phyloP scores from a whole-genome alignment of 1,140 invertebrate species.

The Saccostrea cuccullata region DNA sequence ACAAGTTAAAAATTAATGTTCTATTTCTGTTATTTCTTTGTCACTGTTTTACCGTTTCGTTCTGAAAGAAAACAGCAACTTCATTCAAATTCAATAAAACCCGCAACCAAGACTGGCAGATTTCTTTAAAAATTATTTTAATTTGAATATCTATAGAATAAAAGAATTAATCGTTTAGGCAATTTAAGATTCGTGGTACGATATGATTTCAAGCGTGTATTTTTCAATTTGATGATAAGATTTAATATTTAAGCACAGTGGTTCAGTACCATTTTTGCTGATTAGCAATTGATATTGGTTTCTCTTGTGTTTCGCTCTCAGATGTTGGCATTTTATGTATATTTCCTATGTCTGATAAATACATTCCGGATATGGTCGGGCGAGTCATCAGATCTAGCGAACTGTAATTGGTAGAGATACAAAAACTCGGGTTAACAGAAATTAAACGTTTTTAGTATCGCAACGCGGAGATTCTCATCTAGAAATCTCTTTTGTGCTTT shows the following conservation, averaged over 20 bases:
- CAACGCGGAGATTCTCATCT: slow-evolving; percentile 23
- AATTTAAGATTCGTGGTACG: slow-evolving; percentile 9
- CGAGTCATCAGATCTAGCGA: background rate
- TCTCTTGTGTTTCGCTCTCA: slow-evolving; percentile 15
- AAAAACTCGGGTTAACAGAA: slow-evolving; percentile 19
- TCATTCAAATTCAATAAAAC: background rate
- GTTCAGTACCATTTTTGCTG: slow-evolving; percentile 18
- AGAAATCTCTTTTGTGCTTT: slow-evolving; percentile 33
- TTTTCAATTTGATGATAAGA: slow-evolving; percentile 28
- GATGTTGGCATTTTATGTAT: slow-evolving; percentile 30
- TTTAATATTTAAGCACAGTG: slow-evolving; percentile 10
- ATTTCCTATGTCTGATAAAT: slow-evolving; percentile 34
- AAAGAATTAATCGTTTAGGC: slow-evolving; percentile 25
- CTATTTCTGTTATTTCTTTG: background rate
- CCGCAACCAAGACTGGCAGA: background rate
- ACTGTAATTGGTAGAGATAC: slow-evolving; percentile 15
- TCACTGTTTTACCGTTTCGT: background rate
- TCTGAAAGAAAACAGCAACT: background rate
- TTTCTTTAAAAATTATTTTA: slow-evolving; percentile 11
- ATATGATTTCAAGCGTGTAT: slow-evolving; percentile 33
- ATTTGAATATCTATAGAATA: slow-evolving; percentile 26
- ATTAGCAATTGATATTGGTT: slow-evolving; percentile 21
- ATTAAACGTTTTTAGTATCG: slow-evolving; percentile 38
- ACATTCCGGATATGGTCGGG: slow-evolving; percentile 31
- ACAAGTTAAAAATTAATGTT: background rate